phyloP scores from a whole-genome alignment of 2,888 invertebrate species.

The Aethes cnicana region DNA sequence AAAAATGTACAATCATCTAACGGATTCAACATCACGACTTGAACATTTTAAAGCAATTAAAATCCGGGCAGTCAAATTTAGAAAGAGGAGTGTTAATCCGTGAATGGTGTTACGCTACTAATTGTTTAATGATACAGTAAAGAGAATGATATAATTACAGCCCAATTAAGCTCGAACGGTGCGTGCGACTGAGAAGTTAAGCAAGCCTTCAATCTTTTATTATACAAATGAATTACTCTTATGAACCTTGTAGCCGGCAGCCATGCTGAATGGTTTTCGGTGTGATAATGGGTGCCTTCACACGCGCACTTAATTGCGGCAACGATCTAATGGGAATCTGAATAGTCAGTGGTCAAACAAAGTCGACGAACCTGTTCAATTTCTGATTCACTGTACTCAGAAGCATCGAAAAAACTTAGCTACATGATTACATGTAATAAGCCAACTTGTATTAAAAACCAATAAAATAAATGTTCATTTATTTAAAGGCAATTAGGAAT shows the following conservation, averaged over 20 bases:
- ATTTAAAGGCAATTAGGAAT: neutral
- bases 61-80: slow-evolving; percentile 1
- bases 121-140: slow-evolving; percentile 52
- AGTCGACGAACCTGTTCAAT: neutral
- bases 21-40: neutral
- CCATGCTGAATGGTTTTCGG: slow-evolving; percentile 60
- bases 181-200: slow-evolving; percentile 77
- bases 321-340: slow-evolving; percentile 57
- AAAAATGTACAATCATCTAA: too few species aligned
- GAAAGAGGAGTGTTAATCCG: slow-evolving; percentile 10
- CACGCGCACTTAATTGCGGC: slow-evolving; percentile 61
- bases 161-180: slow-evolving; percentile 61
- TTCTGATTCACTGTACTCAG: neutral
- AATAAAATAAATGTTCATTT: neutral
- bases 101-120: slow-evolving; percentile 35
- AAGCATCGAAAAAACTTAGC: slow-evolving; percentile 5
- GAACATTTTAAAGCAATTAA: slow-evolving; percentile 15
- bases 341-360: slow-evolving; percentile 36
- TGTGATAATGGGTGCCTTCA: slow-evolving; percentile 63
- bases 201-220: slow-evolving; percentile 75
- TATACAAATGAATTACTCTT: slow-evolving; percentile 65
- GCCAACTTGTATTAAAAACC: neutral
- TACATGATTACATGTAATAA: neutral
- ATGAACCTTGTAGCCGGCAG: slow-evolving; percentile 66
- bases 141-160: slow-evolving; percentile 62